A percentile compares a stretch with the other conserved stretches of the same genome.
Conservation (phyloP, 1,140 invertebrate genomes). For the Sipha flava region DNA sequence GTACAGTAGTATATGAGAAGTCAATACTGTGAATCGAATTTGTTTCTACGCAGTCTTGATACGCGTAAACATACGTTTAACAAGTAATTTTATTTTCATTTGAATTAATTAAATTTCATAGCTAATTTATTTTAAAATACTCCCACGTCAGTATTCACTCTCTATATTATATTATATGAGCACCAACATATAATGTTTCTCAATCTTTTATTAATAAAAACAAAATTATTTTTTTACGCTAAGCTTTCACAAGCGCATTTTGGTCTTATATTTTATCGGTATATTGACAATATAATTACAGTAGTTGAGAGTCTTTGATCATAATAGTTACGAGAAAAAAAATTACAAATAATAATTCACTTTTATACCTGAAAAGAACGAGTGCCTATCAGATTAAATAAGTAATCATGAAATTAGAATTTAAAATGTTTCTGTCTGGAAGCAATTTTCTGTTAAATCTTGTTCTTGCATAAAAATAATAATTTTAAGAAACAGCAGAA, state of each 20-base stretch:
- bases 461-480: too few species aligned
- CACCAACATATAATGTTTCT: not conserved
- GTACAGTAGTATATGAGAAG: not conserved
- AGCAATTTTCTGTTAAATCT: too few species aligned
- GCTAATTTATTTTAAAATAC: not conserved
- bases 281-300: not conserved
- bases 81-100: not conserved
- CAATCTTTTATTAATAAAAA: not conserved
- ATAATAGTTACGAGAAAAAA: not conserved
- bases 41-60: not conserved
- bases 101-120: not conserved
- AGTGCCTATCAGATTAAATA: not conserved
- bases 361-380: too few species aligned
- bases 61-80: not conserved
- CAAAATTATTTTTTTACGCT: not conserved
- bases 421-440: not conserved
- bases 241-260: not conserved
- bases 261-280: not conserved
- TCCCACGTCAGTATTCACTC: not conserved
- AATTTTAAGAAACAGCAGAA: too few species aligned
- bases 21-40: not conserved
- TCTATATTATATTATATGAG: not conserved
- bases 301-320: not conserved
- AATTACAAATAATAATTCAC: too few species aligned
- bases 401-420: not conserved